Evolutionary conservation across 2,888 invertebrate species (phyloP).

Genomic region (Brachyopa scutellaris): DNA sequence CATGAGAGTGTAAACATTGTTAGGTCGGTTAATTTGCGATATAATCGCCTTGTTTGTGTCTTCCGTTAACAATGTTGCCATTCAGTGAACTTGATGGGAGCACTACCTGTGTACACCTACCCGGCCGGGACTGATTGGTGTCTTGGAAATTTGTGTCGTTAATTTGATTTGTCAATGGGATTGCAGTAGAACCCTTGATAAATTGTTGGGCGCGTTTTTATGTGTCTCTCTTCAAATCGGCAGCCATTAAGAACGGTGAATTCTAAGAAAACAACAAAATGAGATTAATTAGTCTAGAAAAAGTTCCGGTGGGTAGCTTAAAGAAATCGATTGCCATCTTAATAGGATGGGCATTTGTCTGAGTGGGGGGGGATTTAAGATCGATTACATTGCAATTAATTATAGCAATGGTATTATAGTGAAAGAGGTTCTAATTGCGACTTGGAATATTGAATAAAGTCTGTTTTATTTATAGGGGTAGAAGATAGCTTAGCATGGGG

Average conservation of each 20-base stretch:
- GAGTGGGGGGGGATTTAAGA: slow-evolving; percentile 3
- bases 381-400: slow-evolving; percentile 35
- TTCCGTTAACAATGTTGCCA: not conserved
- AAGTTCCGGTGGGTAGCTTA: not conserved
- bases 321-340: not conserved
- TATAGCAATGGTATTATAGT: not conserved
- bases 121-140: not conserved
- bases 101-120: no score
- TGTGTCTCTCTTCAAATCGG: not conserved
- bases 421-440: not conserved
- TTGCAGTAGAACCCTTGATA: not conserved
- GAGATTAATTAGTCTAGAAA: not conserved
- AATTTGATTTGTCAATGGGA: slow-evolving; percentile 36
- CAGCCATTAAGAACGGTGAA: not conserved
- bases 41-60: slow-evolving; percentile 23
- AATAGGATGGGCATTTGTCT: not conserved
- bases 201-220: slow-evolving; percentile 2
- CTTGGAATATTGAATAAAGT: no score
- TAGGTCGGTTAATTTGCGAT: slow-evolving; percentile 4
- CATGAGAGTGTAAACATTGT: slow-evolving; percentile 21
- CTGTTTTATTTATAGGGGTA: no score
- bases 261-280: not conserved
- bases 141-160: slow-evolving; percentile 17
- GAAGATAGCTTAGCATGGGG: no score
- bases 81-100: not conserved